Evolutionary conservation across 2,797 vertebrate species (phyloP).

Genomic region (Phylloscopus collybita): DNA sequence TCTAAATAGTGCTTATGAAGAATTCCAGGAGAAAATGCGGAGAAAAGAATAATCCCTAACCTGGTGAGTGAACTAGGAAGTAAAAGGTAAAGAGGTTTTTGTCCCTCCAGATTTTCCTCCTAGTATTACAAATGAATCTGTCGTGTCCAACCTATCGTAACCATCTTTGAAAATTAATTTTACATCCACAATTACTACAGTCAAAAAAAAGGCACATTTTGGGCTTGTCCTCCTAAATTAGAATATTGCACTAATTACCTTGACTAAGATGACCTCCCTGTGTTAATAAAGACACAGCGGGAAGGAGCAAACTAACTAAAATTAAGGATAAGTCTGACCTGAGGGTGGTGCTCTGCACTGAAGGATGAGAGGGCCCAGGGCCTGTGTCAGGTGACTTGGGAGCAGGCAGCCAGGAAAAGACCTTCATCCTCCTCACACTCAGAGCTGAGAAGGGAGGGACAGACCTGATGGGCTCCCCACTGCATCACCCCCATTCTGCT

Average conservation of each 20-base stretch:
- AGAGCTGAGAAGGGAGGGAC: neutral
- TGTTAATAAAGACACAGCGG: neutral
- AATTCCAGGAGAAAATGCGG: neutral
- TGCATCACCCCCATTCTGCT: neutral
- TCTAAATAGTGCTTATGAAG: neutral
- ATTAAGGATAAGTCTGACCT: neutral
- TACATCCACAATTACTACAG: neutral
- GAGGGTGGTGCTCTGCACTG: neutral
- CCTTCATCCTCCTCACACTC: neutral
- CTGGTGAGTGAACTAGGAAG: neutral
- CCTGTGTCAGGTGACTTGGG: neutral
- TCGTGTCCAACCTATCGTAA: neutral
- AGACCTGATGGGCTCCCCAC: neutral
- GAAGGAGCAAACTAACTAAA: neutral
- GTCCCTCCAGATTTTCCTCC: neutral
- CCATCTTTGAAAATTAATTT: neutral
- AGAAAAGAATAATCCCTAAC: neutral
- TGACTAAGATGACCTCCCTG: constrained; percentile 12
- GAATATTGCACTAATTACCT: constrained; percentile 5
- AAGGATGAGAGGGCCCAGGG: neutral
- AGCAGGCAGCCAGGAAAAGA: neutral
- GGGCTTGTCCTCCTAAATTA: constrained; percentile 12
- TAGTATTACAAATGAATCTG: neutral
- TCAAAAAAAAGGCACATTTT: neutral
- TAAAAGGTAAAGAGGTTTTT: neutral